Evolutionary conservation across 2,797 vertebrate genomes (phyloP), one percentile per base, ranked within the genome.

Genomic region (Heteromormyrus szaboi): DNA sequence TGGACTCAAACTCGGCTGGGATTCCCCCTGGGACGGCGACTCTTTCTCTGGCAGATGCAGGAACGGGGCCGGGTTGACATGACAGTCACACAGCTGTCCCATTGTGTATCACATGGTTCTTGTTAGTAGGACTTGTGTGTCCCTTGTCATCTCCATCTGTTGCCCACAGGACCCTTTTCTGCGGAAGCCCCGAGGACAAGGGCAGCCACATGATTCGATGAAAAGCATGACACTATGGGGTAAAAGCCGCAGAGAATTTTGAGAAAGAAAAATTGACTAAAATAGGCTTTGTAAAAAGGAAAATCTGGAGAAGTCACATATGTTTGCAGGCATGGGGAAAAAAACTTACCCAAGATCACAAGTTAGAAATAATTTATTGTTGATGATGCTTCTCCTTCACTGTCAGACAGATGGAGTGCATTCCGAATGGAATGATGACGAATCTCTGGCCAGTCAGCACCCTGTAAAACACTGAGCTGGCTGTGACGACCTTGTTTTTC

Each of bases 281-380:
- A 29, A 90, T 91, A 91, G 91, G 91, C 83, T 14, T 85, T 59
- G 3, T 86, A 85, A 90, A 92, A 91, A 91, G 88, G 91, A 92
- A 90, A 46, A 81, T 81, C 17, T 81, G 76, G 41, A 81, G 90
- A 91, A 92, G 93, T 93, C 94, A 93, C 94, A 94, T 94, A 84
- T 95, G 94, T 90, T 92, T 92, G 91, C 91, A 91, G 93, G 14
- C 76, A 46, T n/a, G 41, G 19, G 14, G n/a, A 94, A 92, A 92
- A 94, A 92, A 94, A 93, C 92, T 89, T 92, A 91, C 92, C 3
- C 84, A 93, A 94, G 93, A 95, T 94, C 94, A 94, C 92, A 94
- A 93, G 93, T 92, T 90, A 92, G 92, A 93, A 94, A 94, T 93
- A 90, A 94, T 94, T 93, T 92, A 94, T 94, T 92, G 93, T 90